These are phyloP conservation scores for Macaria notata DNA, from an alignment of 2,888 invertebrate species.

Conservation along the genomic window DNA sequence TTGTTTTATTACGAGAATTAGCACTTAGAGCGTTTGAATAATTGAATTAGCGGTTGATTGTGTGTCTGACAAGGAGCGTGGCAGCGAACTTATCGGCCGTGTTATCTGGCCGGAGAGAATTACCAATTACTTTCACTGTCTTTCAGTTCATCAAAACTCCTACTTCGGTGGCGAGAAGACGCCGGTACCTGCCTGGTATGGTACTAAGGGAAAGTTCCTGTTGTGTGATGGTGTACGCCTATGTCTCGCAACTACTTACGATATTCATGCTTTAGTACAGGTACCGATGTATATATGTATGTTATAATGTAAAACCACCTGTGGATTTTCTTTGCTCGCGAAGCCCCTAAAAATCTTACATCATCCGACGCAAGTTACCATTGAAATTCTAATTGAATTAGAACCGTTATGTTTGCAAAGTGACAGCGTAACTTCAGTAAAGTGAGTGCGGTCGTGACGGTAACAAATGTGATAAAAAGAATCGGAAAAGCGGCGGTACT, in stretches of 20 bases:
- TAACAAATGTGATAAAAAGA: slow-evolving; percentile 33
- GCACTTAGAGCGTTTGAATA: slow-evolving; percentile 48
- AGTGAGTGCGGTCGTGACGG: slow-evolving; percentile 38
- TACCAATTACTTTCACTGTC: slow-evolving; percentile 63
- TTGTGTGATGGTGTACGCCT: slow-evolving; percentile 8
- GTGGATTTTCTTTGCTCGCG: slow-evolving; percentile 23
- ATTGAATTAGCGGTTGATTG: slow-evolving; percentile 63
- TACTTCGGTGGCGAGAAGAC: slow-evolving; percentile 22
- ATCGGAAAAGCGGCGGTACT: slow-evolving; percentile 42
- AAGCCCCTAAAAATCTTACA: slow-evolving; percentile 54
- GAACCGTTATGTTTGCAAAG: slow-evolving; percentile 51
- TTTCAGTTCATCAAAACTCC: slow-evolving; percentile 50
- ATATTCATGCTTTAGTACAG: no score
- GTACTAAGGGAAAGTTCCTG: slow-evolving; percentile 40
- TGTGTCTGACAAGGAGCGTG: slow-evolving; percentile 59
- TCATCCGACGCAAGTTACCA: slow-evolving; percentile 28
- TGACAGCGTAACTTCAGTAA: slow-evolving; percentile 25
- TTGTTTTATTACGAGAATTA: slow-evolving; percentile 47
- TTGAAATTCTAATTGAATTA: slow-evolving; percentile 72
- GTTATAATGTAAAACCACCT: background rate
- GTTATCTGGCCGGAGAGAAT: slow-evolving; percentile 58
- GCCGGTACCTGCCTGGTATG: slow-evolving; percentile 12
- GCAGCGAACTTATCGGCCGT: slow-evolving; percentile 54
- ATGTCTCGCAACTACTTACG: background rate
- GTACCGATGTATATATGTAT: no score